Base-by-base conservation (phyloP, 1,140 invertebrate species). In the Phthorimaea operculella region DNA sequence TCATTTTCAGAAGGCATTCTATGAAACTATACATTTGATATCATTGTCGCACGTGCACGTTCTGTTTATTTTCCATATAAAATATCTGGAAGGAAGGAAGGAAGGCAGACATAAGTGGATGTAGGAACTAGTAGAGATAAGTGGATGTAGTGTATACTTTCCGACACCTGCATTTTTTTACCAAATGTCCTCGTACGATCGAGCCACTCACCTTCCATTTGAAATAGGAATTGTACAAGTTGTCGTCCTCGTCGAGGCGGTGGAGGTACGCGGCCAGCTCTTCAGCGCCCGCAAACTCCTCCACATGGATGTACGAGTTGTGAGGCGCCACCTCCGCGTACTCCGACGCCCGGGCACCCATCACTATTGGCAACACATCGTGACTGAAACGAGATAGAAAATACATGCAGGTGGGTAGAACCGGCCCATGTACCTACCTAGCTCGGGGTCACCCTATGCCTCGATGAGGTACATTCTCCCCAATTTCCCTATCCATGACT, bases 191-290 rank as follows among this genome's bases (percentile, higher is more conserved):
- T 9, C 14, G 16, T 47, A 47, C 16, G 45, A 14, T 28, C 21
- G 2, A 12, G 28, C 34, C n/a, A 50, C 34, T 62, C 55, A 86
- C 92, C 80, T 95, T 96, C 94, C 95, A 96, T 58, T 91, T 90
- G 79, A 98, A 98, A 77, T 98, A 98, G 12, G 94, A 92, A 81
- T 98, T 98, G 82, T 98, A 98, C 0, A 95, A 85, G 12, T 91
- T 90, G 72, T 97, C 94, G 76, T 98, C 93, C 51, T 90, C 87
- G 69, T 97, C 96, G 14, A 98, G 85, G 34, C 90, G 87, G 51
- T 91, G 89, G n/a, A 98, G 84, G 80, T 97, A 98, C 1, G 92
- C 88, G 3, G 96, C 96, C 28, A 98, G 79, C 64, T 94, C 91
- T 64, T 92, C 90, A 0, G 96, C 91, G 9, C 92, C 92, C 2